Conservation (phyloP, 2,888 invertebrate genomes). For the Torymus texanus region DNA sequence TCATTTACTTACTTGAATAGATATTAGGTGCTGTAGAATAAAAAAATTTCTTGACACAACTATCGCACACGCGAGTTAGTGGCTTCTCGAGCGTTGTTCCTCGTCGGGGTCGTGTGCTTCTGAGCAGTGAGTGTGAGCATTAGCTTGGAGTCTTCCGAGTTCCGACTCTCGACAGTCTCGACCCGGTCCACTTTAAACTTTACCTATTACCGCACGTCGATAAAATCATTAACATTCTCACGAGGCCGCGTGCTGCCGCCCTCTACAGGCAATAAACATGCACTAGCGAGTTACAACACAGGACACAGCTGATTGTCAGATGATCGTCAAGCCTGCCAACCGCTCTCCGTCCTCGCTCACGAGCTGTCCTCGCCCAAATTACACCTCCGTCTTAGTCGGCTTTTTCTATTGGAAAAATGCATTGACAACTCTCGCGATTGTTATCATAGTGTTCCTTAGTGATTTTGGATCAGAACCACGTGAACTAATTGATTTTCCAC, state of each 20-base stretch:
- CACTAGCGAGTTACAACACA: conserved; percentile 9
- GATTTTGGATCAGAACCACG: neutral
- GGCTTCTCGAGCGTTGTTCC: too few relatives aligned
- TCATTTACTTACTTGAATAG: conserved; percentile 30
- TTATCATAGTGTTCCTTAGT: neutral
- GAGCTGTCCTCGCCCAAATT: neutral
- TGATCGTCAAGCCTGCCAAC: conserved; percentile 67
- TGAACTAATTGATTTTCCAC: neutral
- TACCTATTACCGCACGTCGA: conserved; percentile 7
- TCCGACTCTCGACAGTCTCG: too few relatives aligned
- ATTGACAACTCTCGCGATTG: conserved; percentile 34
- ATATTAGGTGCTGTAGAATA: neutral
- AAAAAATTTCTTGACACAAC: neutral
- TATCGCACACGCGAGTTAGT: too few relatives aligned
- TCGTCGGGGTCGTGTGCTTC: too few relatives aligned
- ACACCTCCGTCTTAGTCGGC: neutral
- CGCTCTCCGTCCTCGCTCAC: conserved; percentile 7
- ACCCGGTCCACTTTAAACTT: too few relatives aligned
- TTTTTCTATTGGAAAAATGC: conserved; percentile 11
- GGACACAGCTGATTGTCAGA: conserved; percentile 70
- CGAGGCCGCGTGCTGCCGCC: neutral
- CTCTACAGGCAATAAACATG: conserved; percentile 24
- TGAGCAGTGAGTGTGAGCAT: too few relatives aligned
- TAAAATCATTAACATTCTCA: neutral
- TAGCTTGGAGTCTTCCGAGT: too few relatives aligned